These are phyloP conservation scores for Chlorops oryzae DNA, from an alignment of 1,140 invertebrate species.

Conservation along the genomic window DNA sequence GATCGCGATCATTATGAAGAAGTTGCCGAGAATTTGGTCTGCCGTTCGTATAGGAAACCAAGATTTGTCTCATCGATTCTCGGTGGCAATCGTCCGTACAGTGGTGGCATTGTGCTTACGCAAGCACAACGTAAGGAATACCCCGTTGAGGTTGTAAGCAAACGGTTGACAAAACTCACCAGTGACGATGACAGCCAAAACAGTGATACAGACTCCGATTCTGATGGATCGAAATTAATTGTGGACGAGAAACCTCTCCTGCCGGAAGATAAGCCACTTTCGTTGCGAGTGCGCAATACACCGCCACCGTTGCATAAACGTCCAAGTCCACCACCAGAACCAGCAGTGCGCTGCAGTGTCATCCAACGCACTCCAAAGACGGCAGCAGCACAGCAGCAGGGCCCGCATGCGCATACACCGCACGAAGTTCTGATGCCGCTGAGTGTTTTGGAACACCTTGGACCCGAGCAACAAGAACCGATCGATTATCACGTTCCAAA, in stretches of 20 bases:
- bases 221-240: conserved; percentile 40
- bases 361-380: conserved; percentile 70
- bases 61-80: conserved; percentile 72
- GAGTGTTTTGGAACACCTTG: conserved; percentile 45
- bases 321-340: conserved; percentile 44
- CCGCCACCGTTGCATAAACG: conserved; percentile 53
- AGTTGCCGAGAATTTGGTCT: conserved; percentile 22
- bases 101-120: conserved; percentile 59
- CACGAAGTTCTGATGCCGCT: conserved; percentile 48
- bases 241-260: conserved; percentile 50
- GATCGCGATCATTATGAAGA: conserved; percentile 12
- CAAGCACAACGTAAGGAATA: conserved; percentile 74
- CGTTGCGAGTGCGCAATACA: conserved; percentile 39
- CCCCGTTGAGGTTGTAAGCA: conserved; percentile 49
- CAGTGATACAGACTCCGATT: conserved; percentile 30
- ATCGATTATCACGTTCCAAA: conserved; percentile 84
- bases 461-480: conserved; percentile 71
- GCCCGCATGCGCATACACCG: conserved; percentile 52
- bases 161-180: not conserved
- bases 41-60: conserved; percentile 44
- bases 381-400: conserved; percentile 33
- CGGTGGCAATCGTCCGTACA: conserved; percentile 66
- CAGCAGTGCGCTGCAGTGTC: conserved; percentile 61
- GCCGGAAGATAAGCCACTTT: conserved; percentile 46
- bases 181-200: conserved; percentile 18